Evolutionary conservation across 1,140 invertebrate species (phyloP), one percentile per base, ranked within the genome.

Genomic region (Wasmannia auropunctata): DNA sequence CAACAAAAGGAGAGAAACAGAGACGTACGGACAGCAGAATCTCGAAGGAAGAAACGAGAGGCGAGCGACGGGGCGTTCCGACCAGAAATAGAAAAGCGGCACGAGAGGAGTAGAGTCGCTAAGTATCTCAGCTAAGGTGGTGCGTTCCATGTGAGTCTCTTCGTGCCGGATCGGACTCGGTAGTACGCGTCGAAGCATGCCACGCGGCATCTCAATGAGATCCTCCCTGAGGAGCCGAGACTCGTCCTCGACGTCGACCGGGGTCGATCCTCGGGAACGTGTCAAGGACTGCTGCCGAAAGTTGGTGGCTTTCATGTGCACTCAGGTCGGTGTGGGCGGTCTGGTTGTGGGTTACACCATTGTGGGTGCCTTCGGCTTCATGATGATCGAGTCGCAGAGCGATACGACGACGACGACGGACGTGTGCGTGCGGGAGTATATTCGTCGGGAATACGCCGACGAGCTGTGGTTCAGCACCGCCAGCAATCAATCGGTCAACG

Each of bases 271-370:
- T 0, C 94, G 96, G 5, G 97, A 97, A 91, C 97, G 96, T 91
- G 95, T 97, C 28, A 98, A 98, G 92, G 97, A 98, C 88, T 98
- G 97, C 91, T 97, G 97, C 87, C 95, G 98, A 34, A 98, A 98
- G 92, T 96, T 98, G 85, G 96, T 98, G 43, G 97, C 98, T 0
- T 98, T 98, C 90, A 98, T 98, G 98, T 98, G 98, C 94, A 98
- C 98, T 2, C 98, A 98, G 95, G 98, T 99, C 63, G 99, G 99
- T 65, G 98, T 99, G 6, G 99, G 98, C 58, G 98, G 98, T 0
- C 95, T 99, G 5, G 98, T 99, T 19, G 98, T 99, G 0, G 97
- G 98, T 60, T 99, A 99, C 93, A 98, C 99, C 2, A 97, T 99
- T 63, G 96, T 99, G 11, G 99, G 99, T 0, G 99, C 99, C 0